Conservation (phyloP, 2,113 vertebrate genomes). For the Neopipo cinnamomea region DNA sequence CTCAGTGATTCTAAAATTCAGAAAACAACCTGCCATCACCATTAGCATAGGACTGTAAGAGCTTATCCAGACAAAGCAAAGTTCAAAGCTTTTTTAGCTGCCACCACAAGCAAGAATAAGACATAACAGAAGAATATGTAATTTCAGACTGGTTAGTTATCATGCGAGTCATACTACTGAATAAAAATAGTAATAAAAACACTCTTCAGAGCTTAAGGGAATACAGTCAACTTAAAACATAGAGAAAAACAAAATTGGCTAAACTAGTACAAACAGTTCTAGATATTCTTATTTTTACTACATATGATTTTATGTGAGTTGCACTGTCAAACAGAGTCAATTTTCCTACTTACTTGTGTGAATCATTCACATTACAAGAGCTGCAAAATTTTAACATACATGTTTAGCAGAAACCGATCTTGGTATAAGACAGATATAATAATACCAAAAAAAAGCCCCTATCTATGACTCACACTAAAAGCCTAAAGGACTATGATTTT, state of each 20-base stretch:
- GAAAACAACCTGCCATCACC: background rate
- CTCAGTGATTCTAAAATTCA: background rate
- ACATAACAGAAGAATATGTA: background rate
- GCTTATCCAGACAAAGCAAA: slow-evolving; percentile 9
- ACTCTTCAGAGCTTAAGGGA: background rate
- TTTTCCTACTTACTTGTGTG: background rate
- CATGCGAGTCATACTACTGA: background rate
- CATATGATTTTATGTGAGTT: background rate
- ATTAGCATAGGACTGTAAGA: background rate
- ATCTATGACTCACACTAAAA: background rate
- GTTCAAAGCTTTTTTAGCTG: background rate
- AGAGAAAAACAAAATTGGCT: background rate
- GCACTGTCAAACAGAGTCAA: background rate
- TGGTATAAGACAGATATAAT: background rate
- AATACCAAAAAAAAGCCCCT: background rate
- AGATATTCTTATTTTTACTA: background rate
- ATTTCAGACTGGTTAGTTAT: slow-evolving; percentile 13
- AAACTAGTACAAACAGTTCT: background rate
- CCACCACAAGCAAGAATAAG: slow-evolving; percentile 8
- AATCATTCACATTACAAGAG: background rate
- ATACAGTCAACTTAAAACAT: background rate
- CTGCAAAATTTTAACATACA: background rate
- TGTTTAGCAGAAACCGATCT: background rate
- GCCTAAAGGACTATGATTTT: background rate
- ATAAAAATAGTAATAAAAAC: background rate